phyloP scores from a whole-genome alignment of 2,888 invertebrate genomes.

The Aleiodes leptofemur region DNA sequence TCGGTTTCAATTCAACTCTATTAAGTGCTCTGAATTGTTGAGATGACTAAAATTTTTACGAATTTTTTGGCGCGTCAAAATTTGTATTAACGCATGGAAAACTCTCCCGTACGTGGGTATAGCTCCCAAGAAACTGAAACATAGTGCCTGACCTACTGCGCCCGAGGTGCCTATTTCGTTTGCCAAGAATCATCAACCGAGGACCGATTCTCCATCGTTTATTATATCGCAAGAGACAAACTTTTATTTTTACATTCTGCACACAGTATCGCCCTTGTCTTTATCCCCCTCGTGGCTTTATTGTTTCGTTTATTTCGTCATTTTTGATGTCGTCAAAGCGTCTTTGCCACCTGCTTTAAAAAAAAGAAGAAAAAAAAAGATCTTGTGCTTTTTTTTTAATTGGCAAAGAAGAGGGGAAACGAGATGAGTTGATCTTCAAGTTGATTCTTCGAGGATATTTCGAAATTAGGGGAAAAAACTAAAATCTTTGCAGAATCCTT shows the following conservation, averaged over 20 bases:
- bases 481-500: no score
- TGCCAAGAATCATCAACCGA: slow-evolving; percentile 40
- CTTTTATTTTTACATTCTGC: slow-evolving; percentile 37
- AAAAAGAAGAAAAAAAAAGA: no score
- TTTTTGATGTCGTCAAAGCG: not conserved
- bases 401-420: no score
- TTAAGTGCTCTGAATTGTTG: no score
- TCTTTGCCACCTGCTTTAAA: no score
- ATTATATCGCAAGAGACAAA: slow-evolving; percentile 43
- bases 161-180: slow-evolving; percentile 51
- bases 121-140: slow-evolving; percentile 64
- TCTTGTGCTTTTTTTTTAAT: no score
- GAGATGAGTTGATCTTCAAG: no score
- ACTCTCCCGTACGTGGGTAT: slow-evolving; percentile 48
- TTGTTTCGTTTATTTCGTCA: not conserved
- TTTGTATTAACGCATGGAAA: slow-evolving; percentile 30
- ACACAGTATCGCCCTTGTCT: slow-evolving; percentile 32
- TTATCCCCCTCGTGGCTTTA: slow-evolving; percentile 2
- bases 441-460: no score
- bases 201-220: slow-evolving; percentile 43
- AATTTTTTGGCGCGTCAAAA: slow-evolving; percentile 26
- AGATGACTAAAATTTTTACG: no score
- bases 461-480: no score
- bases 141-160: slow-evolving; percentile 63
- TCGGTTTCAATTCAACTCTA: not conserved